Percentiles rank a stretch among this genome's conserved stretches.
phyloP scores from a whole-genome alignment of 2,888 invertebrate genomes.

The Sicus ferrugineus region DNA sequence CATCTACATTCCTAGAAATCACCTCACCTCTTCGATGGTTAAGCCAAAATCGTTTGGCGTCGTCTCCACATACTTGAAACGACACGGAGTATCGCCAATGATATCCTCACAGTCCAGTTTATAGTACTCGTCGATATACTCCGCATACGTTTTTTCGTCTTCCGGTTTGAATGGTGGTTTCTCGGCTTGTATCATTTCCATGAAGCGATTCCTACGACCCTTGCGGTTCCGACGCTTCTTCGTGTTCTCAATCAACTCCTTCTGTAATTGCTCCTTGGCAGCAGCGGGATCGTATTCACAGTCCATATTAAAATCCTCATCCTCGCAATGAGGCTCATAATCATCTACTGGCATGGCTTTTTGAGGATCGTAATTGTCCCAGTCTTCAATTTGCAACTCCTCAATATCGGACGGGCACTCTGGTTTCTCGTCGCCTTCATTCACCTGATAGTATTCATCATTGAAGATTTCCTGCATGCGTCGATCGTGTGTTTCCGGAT shows the following conservation, averaged over 20 bases:
- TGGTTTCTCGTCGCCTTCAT: constrained; percentile 78
- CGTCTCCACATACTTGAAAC: constrained; percentile 92
- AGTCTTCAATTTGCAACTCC: constrained; percentile 62
- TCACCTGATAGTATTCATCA: constrained; percentile 83
- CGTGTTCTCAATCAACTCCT: constrained; percentile 69
- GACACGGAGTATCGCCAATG: constrained; percentile 87
- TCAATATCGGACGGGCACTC: constrained; percentile 82
- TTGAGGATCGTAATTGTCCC: constrained; percentile 66
- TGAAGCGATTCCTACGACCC: constrained; percentile 78
- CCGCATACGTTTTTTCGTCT: constrained; percentile 76
- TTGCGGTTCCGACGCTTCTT: constrained; percentile 70
- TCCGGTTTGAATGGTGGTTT: constrained; percentile 88
- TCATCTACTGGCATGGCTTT: constrained; percentile 69
- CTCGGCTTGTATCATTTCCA: constrained; percentile 74
- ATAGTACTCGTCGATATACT: constrained; percentile 95
- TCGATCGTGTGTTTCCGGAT: constrained; percentile 86
- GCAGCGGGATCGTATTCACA: constrained; percentile 78
- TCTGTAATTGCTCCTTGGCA: constrained; percentile 66
- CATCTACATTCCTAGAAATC: background rate
- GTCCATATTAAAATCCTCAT: constrained; percentile 89
- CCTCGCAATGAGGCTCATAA: constrained; percentile 74
- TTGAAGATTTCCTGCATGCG: constrained; percentile 88
- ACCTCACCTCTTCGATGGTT: constrained; percentile 82
- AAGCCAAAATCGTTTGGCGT: constrained; percentile 92
- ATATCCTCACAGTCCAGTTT: constrained; percentile 95